These are phyloP conservation scores for Calonectris borealis DNA, from an alignment of 2,113 vertebrate genomes.

Conservation along the genomic window DNA sequence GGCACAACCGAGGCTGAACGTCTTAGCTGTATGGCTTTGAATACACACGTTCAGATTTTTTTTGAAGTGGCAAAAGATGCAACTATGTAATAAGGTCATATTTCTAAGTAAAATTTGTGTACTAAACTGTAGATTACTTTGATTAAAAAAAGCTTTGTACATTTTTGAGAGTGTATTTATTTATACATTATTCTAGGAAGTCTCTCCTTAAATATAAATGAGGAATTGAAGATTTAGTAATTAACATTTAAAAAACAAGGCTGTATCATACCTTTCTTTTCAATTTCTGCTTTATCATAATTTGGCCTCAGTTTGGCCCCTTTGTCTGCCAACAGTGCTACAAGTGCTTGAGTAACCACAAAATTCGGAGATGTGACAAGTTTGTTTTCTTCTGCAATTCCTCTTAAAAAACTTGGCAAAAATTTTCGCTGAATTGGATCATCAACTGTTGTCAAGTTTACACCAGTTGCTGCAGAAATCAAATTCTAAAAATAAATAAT, in stretches of 20 bases:
- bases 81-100: neutral
- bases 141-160: neutral
- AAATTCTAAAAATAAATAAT: conserved; percentile 83
- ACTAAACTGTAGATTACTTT: neutral
- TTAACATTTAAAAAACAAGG: neutral
- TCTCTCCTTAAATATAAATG: neutral
- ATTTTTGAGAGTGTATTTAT: neutral
- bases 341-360: conserved; percentile 96
- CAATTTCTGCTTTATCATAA: conserved; percentile 91
- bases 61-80: neutral
- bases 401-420: conserved; percentile 92
- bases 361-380: conserved; percentile 97
- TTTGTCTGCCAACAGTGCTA: conserved; percentile 94
- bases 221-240: neutral
- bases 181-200: neutral
- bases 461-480: conserved; percentile 96
- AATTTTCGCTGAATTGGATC: conserved; percentile 97
- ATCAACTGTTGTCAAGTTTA: conserved; percentile 95
- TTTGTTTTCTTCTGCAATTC: conserved; percentile 96
- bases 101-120: neutral
- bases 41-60: accelerated
- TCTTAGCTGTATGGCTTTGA: neutral
- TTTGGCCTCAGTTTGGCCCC: conserved; percentile 89
- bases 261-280: conserved; percentile 88
- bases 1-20: neutral